These are phyloP conservation scores for Isoperla grammatica DNA, from an alignment of 2,888 invertebrate species.

Conservation along the genomic window DNA sequence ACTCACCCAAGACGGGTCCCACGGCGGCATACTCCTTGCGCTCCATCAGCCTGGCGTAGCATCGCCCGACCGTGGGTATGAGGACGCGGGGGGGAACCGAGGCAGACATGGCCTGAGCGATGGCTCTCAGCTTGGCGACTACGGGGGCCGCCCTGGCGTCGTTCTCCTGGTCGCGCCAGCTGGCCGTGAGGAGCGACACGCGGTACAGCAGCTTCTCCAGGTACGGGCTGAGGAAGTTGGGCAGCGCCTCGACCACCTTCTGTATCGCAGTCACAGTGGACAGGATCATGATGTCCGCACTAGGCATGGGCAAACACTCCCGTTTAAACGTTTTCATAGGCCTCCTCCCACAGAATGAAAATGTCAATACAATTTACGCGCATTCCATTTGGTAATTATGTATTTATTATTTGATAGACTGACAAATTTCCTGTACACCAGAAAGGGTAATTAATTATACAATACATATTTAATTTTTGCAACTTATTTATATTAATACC, in stretches of 20 bases:
- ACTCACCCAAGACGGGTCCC: constrained; percentile 65
- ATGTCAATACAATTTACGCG: background rate
- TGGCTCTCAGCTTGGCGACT: constrained; percentile 34
- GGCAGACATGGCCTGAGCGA: constrained; percentile 57
- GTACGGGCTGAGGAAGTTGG: constrained; percentile 81
- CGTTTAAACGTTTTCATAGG: too few relatives aligned
- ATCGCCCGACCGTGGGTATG: constrained; percentile 64
- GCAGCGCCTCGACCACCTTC: constrained; percentile 75
- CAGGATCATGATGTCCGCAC: constrained; percentile 56
- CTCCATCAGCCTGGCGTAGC: constrained; percentile 56
- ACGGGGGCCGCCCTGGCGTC: constrained; percentile 38
- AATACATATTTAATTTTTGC: too few relatives aligned
- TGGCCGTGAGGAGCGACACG: constrained; percentile 50
- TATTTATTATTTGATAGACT: too few relatives aligned
- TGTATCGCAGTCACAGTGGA: constrained; percentile 73
- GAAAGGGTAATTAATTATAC: too few relatives aligned
- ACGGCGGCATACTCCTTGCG: constrained; percentile 57
- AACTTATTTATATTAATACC: too few relatives aligned
- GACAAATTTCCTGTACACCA: too few relatives aligned
- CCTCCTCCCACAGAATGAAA: too few relatives aligned
- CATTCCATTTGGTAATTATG: background rate
- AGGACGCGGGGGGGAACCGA: constrained; percentile 68
- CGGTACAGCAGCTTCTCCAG: constrained; percentile 64
- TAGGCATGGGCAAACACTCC: too few relatives aligned
- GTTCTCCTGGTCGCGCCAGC: constrained; percentile 34